phyloP scores from a whole-genome alignment of 2,113 vertebrate genomes.

The Protomyctophum bolini region DNA sequence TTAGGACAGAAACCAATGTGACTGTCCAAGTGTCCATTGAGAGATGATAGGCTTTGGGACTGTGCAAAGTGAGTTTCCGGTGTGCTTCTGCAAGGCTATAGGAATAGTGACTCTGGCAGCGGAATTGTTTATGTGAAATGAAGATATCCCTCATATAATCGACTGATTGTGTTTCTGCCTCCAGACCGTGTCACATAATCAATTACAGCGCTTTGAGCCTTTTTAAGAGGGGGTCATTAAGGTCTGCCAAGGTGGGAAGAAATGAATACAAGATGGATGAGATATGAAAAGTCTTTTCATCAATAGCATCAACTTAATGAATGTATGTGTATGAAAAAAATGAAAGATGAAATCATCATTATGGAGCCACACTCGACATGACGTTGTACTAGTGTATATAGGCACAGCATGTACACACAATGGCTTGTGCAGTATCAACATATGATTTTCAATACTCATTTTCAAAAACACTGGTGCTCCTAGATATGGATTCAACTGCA shows the following conservation, averaged over 20 bases:
- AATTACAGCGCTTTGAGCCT: constrained; percentile 11
- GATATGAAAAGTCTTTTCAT: not conserved
- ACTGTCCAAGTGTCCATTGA: not conserved
- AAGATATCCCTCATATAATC: constrained; percentile 5
- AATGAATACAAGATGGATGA: constrained; percentile 4
- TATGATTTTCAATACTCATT: too few species aligned
- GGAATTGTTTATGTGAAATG: not conserved
- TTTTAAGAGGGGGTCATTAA: constrained; percentile 25
- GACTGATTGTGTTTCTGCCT: not conserved
- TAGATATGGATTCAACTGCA: too few species aligned
- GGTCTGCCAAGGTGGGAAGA: not conserved
- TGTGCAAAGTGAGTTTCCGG: too few species aligned
- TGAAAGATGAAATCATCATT: not conserved
- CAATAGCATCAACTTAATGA: constrained; percentile 1
- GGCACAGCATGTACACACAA: too few species aligned
- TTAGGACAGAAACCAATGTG: not conserved
- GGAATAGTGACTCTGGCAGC: not conserved
- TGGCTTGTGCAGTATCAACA: too few species aligned
- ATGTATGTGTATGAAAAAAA: not conserved
- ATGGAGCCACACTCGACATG: not conserved
- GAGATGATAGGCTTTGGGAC: not conserved
- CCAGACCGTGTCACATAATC: constrained; percentile 16
- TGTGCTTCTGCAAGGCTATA: too few species aligned
- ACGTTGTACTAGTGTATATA: not conserved
- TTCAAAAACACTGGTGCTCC: too few species aligned